A percentile compares a stretch with the other conserved stretches of the same genome.
These are phyloP conservation scores for Heliconius ethilla DNA, from an alignment of 2,888 invertebrate genomes.

Conservation along the genomic window DNA sequence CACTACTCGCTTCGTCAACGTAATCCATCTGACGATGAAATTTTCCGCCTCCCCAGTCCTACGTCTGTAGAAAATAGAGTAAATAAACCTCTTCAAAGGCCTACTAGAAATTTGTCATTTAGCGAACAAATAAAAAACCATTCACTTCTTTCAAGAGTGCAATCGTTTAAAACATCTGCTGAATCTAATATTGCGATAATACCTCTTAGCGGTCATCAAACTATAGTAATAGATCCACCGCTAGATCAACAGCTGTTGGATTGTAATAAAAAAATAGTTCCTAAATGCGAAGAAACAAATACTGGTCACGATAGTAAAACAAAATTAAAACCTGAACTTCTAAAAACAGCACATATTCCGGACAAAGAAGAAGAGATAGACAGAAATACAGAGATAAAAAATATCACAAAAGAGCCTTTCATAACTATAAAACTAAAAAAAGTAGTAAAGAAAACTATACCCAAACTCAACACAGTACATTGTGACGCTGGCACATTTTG, in stretches of 20 bases:
- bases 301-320: conserved; percentile 11
- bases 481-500: conserved; percentile 43
- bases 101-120: conserved; percentile 43
- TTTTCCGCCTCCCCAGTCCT: conserved; percentile 70
- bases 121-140: conserved; percentile 62
- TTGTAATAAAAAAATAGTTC: conserved; percentile 16
- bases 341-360: conserved; percentile 13
- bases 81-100: conserved; percentile 45
- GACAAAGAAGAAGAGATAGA: conserved; percentile 22
- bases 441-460: conserved; percentile 73
- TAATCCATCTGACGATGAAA: conserved; percentile 70
- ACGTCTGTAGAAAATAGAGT: conserved; percentile 59
- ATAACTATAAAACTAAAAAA: conserved; percentile 77
- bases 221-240: conserved; percentile 78
- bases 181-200: conserved; percentile 76
- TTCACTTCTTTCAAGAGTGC: conserved; percentile 71
- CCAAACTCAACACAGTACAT: conserved; percentile 66
- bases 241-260: conserved; percentile 47
- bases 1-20: conserved; percentile 78
- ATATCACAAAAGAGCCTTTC: conserved; percentile 70
- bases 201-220: conserved; percentile 79
- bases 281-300: conserved; percentile 24
- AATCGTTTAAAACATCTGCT: conserved; percentile 76
- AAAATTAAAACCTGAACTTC: conserved; percentile 23
- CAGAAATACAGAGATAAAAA: conserved; percentile 42